Evolutionary conservation across 2,113 vertebrate genomes (phyloP), one percentile per base, ranked within the genome.

Genomic region (Ornithorhynchus anatinus): DNA sequence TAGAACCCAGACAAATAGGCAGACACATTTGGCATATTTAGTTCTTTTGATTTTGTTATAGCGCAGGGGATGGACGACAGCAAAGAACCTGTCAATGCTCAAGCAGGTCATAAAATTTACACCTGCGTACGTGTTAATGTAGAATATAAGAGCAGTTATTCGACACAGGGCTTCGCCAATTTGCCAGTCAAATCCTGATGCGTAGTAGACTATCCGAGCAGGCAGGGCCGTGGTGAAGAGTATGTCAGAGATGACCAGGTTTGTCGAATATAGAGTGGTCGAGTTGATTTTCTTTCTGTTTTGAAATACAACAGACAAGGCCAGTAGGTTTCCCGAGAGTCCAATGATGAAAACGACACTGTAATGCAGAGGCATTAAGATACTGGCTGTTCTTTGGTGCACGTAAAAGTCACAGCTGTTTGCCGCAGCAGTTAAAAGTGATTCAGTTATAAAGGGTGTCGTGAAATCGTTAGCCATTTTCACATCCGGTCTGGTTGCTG

Each of bases 21-120:
- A 98, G 5, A 98, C 92, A 19, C 94, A 93, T 14, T 92, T 95
- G 36, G 97, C 96, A 0, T 95, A 90, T 22, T 90, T 91, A 45
- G 96, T 90, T 65, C 93, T 96, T 68, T 96, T 93, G 52, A 97
- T 89, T 44, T 91, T 93, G 42, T 85, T 85, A 50, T 95, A 96
- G 40, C 94, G 93, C 60, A 97, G 89, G 2, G 97, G 97, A 47
- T 97, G 92, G 19, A 99, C 96, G 5, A 99, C 96, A 0, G 97
- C 97, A 0, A 99, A 93, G 82, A 97, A 97, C 13, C 98, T 94
- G 79, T 99, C 98, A 0, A 99, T 84, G 25, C 98, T 99, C 59
- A 99, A 86, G 76, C 96, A 98, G 0, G 96, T 98, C 98, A 99
- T 99, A 85, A 99, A 99, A 83, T 97, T 98, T 19, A 99, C 97